Evolutionary conservation across 2,888 invertebrate genomes (phyloP), one percentile per base, ranked within the genome.

Genomic region (Drosophila meridiana): DNA sequence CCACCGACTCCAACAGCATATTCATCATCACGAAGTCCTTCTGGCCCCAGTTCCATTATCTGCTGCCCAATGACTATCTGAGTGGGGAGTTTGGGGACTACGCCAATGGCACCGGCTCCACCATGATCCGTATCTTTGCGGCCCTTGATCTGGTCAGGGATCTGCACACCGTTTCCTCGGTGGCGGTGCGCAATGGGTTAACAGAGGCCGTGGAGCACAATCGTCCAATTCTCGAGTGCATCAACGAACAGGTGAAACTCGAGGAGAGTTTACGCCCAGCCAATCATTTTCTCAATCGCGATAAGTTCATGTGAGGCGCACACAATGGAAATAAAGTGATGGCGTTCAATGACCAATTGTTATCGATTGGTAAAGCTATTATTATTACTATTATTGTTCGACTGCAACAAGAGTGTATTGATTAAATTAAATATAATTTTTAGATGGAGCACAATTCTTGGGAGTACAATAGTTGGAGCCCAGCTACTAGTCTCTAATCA

Each of bases 21-120:
- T 97, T 97, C 91, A 92, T 97, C 57, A 91, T 97, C 5, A 95
- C 95, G 4, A 96, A 96, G 91, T 95, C 95, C 3, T 96, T 96
- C 90, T 97, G 97, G 97, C 95, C 96, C 0, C 95, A 96, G 73
- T 97, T 97, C 90, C 97, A 97, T 89, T 97, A 97, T 83, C 89
- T 96, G 30, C 92, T 96, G 30, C 96, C 97, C 0, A 95, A 95
- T 93, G 97, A 97, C 89, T 97, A 96, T 93, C 96, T 96, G 89
- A 95, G 95, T n/a, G 96, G 96, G 9, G 97, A 97, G 92, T 97
- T 94, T 78, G 97, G 97, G 3, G 94, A 95, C 52, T 97, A 97
- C 85, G 95, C 95, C 7, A 69, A 89, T 0, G 97, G 96, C 6
- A 95, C 94, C 69, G 94, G 95, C 0, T 95, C 96, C 0, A 94